Conservation (phyloP, 2,888 invertebrate species). For the Lepidochrysops patricia region DNA sequence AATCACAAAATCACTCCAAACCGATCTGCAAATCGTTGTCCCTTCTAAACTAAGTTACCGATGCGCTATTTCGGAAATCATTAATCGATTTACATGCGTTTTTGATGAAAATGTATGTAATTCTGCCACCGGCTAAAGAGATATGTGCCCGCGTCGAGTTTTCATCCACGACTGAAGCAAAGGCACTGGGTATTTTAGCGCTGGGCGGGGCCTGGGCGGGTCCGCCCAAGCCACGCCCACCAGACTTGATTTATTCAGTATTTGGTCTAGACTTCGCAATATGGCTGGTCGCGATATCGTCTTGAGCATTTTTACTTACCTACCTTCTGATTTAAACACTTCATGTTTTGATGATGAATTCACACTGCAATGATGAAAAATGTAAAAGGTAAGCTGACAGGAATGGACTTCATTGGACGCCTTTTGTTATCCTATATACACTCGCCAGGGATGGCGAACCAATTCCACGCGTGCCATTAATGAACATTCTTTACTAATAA, state of each 20-base stretch:
- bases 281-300: constrained; percentile 23
- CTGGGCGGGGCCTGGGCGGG: constrained; percentile 27
- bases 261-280: constrained; percentile 32
- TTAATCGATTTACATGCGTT: background rate
- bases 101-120: background rate
- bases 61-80: background rate
- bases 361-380: background rate
- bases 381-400: too few relatives aligned
- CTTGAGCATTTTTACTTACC: background rate
- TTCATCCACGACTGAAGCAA: constrained; percentile 19
- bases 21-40: background rate
- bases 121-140: background rate
- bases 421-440: too few relatives aligned
- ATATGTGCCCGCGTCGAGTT: constrained; percentile 18
- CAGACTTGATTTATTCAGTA: constrained; percentile 15
- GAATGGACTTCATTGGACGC: too few relatives aligned
- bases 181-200: constrained; percentile 18
- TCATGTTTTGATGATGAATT: too few relatives aligned
- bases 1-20: background rate
- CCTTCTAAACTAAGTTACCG: background rate
- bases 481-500: too few relatives aligned
- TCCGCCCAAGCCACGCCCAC: constrained; percentile 7
- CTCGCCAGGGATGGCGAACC: too few relatives aligned
- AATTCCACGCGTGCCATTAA: too few relatives aligned
- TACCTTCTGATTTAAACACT: too few relatives aligned